Evolutionary conservation across 2,888 invertebrate species (phyloP), one percentile per base, ranked within the genome.

Genomic region (Apamea sordens): DNA sequence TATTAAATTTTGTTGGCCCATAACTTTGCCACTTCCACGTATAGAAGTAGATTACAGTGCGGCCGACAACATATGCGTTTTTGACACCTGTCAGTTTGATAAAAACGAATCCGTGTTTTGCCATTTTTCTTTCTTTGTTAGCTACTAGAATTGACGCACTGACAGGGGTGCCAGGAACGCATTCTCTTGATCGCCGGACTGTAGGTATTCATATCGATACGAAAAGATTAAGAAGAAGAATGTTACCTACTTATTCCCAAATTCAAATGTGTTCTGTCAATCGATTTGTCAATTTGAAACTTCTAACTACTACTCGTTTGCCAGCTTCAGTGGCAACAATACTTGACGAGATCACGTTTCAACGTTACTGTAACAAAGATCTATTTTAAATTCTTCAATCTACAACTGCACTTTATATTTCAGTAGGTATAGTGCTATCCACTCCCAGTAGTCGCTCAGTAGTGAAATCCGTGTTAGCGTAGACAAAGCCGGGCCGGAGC

Each of bases 381-480:
- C 28, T 36, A 59, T 41, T 50, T 28, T 13, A 50, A 61, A 78
- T 61, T 68, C 32, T 50, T 44, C 59, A 71, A 61, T 61, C 41
- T 36, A 24, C 64, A 44, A 4, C n/a, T 32, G 10, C 64, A 18
- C 41, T 50, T 28, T 21, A 84, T 56, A 65, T 63, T 63, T 59
- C 36, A 59, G 77, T 67, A 67, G 41, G 10, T 64, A 83, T 53
- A 78, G 44, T 41, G 44, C 65, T 56, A 76, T 50, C 50, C 41
- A 59, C 41, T 84, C 21, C 59, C 36, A 83, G 69, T 36, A 77
- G 41, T 76, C 21, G 56, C 65, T 69, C 74, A 44, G 79, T 75
- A 75, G 61, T 80, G 70, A 77, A 79, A 83, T 79, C 88, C 83
- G 67, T 74, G 79, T 79, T 80, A 82, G 70, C 64, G 28, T 71